A percentile compares a stretch with the other conserved stretches of the same genome.
Conservation (phyloP, 2,888 invertebrate species). For the Heterodera filipjevi region DNA sequence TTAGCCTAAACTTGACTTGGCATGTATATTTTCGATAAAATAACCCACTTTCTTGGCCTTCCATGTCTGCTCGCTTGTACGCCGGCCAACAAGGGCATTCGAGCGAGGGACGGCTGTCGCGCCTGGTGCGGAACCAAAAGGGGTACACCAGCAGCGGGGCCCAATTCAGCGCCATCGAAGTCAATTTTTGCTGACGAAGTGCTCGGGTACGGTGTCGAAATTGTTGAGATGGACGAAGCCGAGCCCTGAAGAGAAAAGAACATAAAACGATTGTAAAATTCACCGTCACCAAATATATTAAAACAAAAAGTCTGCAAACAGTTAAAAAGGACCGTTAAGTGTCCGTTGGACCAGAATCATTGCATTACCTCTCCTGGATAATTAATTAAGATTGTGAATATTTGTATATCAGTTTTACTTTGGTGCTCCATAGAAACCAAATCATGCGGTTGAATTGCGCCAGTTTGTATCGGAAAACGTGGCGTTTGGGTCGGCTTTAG, state of each 20-base stretch:
- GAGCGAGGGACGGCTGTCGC: slow-evolving; percentile 20
- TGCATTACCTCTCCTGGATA: neutral
- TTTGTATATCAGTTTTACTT: neutral
- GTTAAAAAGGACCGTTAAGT: neutral
- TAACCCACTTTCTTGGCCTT: slow-evolving; percentile 58
- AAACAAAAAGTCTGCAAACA: too few species aligned
- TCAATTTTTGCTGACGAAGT: neutral
- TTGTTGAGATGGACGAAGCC: neutral
- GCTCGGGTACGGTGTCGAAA: neutral
- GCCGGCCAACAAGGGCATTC: slow-evolving; percentile 48
- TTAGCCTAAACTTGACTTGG: slow-evolving; percentile 46
- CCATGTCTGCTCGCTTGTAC: slow-evolving; percentile 59
- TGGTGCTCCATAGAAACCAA: neutral
- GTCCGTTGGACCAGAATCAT: neutral
- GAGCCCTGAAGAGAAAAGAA: neutral
- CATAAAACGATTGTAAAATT: too few species aligned
- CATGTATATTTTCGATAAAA: neutral
- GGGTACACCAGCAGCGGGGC: neutral
- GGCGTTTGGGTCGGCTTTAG: neutral
- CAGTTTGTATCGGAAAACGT: neutral
- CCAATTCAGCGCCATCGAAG: neutral
- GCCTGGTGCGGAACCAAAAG: neutral
- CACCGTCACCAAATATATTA: too few species aligned
- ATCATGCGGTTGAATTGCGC: neutral
- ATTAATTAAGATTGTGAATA: too few species aligned